Conservation (phyloP, 2,797 vertebrate species). For the Rhinophrynus dorsalis region DNA sequence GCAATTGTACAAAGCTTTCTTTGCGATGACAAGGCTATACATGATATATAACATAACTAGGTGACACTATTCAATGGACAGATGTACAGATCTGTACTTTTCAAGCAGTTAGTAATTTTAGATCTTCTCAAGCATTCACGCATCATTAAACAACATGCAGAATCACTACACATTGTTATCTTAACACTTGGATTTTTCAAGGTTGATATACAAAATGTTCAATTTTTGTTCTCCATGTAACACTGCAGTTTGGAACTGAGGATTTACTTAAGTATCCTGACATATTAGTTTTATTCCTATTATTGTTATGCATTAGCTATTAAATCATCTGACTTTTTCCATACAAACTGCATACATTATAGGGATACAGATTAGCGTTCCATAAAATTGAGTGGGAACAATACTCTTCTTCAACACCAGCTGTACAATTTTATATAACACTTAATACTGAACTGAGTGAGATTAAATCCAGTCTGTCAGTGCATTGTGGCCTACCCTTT, state of each 20-base stretch:
- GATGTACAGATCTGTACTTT: too few species aligned
- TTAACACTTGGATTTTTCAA: not conserved
- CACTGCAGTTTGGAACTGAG: not conserved
- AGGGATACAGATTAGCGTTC: constrained; percentile 50
- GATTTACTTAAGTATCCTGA: constrained; percentile 6
- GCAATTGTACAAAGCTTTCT: too few species aligned
- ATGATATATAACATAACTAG: too few species aligned
- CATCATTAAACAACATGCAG: too few species aligned
- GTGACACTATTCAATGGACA: too few species aligned
- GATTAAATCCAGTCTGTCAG: constrained; percentile 79
- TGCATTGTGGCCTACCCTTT: constrained; percentile 75
- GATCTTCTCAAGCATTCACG: too few species aligned
- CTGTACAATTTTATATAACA: constrained; percentile 77
- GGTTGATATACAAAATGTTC: not conserved
- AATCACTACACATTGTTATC: too few species aligned
- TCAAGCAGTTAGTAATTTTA: too few species aligned
- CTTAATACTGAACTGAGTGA: constrained; percentile 77
- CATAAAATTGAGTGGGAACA: constrained; percentile 62
- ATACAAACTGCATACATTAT: constrained; percentile 20
- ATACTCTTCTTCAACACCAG: constrained; percentile 72
- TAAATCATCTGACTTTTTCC: constrained; percentile 37
- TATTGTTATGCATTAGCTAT: constrained; percentile 31
- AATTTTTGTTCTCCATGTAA: not conserved
- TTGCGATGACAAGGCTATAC: too few species aligned
- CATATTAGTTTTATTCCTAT: constrained; percentile 10